Evolutionary conservation across 1,140 invertebrate species (phyloP).

Genomic region (Orussus abietinus): DNA sequence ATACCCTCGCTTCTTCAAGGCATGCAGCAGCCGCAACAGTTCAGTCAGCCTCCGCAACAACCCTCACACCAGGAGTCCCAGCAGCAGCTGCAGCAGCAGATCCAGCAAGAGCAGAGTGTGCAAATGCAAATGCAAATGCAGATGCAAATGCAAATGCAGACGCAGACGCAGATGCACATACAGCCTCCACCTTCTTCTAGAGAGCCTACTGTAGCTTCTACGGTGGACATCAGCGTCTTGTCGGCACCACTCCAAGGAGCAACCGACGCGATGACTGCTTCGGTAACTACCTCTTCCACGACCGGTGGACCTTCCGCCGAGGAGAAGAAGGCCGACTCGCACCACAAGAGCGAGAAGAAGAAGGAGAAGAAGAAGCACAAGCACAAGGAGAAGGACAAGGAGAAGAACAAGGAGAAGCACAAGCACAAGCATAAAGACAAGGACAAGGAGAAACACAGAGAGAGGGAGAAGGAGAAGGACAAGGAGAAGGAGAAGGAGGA

Average conservation of each 20-base stretch:
- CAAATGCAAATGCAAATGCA: constrained; percentile 10
- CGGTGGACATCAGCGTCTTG: constrained; percentile 29
- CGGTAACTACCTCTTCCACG: constrained; percentile 5
- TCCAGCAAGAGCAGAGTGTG: constrained; percentile 15
- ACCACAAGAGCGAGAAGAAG: constrained; percentile 60
- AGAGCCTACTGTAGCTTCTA: constrained; percentile 21
- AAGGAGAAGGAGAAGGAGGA: constrained; percentile 40
- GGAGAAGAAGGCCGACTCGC: constrained; percentile 48
- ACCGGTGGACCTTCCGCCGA: constrained; percentile 19
- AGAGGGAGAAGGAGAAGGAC: constrained; percentile 47
- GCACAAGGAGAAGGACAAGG: constrained; percentile 65
- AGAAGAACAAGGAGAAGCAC: constrained; percentile 54
- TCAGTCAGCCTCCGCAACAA: no score
- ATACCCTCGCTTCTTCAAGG: constrained; percentile 38
- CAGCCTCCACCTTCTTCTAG: constrained; percentile 4
- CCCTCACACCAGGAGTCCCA: no score
- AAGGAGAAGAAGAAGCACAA: constrained; percentile 65
- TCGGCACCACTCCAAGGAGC: constrained; percentile 16
- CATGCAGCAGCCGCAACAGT: no score
- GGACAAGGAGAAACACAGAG: constrained; percentile 57
- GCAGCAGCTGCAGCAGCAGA: constrained; percentile 13
- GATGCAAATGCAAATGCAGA: constrained; percentile 6
- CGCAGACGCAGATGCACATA: constrained; percentile 4
- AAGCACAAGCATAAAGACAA: constrained; percentile 63
- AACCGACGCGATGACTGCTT: no score